These are phyloP conservation scores for Drosophila pachea DNA, from an alignment of 1,140 invertebrate species.

Conservation along the genomic window DNA sequence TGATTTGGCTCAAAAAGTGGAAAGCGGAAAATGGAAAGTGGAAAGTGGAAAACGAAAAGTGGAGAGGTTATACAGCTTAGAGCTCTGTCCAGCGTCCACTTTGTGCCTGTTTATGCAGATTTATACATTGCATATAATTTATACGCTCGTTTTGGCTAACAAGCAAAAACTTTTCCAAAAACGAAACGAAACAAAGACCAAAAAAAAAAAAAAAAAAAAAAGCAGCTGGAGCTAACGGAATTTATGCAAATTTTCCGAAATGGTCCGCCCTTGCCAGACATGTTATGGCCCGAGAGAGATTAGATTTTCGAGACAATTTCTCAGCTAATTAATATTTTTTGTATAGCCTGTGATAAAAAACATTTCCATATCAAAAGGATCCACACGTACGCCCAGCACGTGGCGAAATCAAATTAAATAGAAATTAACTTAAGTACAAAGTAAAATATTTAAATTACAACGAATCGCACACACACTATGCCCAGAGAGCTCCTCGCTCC, in stretches of 20 bases:
- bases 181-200: conserved; percentile 6
- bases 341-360: neutral
- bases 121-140: conserved; percentile 51
- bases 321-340: conserved; percentile 29
- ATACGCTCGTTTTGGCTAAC: conserved; percentile 34
- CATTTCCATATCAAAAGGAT: conserved; percentile 61
- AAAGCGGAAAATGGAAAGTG: neutral
- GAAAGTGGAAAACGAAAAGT: neutral
- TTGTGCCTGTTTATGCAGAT: conserved; percentile 26
- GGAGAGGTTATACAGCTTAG: conserved; percentile 16
- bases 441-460: conserved; percentile 51
- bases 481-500: conserved; percentile 29
- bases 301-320: conserved; percentile 35
- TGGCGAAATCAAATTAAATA: conserved; percentile 39
- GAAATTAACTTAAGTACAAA: conserved; percentile 48
- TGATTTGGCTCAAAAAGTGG: neutral
- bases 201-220: conserved; percentile 21
- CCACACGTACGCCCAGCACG: conserved; percentile 5
- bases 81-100: conserved; percentile 9
- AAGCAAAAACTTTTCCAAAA: conserved; percentile 39
- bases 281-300: conserved; percentile 26
- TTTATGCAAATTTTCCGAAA: conserved; percentile 54
- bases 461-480: neutral
- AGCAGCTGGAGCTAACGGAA: conserved; percentile 32
- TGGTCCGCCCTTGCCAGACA: conserved; percentile 5